Conservation (phyloP, 2,113 vertebrate genomes). For the Aphelocoma coerulescens region DNA sequence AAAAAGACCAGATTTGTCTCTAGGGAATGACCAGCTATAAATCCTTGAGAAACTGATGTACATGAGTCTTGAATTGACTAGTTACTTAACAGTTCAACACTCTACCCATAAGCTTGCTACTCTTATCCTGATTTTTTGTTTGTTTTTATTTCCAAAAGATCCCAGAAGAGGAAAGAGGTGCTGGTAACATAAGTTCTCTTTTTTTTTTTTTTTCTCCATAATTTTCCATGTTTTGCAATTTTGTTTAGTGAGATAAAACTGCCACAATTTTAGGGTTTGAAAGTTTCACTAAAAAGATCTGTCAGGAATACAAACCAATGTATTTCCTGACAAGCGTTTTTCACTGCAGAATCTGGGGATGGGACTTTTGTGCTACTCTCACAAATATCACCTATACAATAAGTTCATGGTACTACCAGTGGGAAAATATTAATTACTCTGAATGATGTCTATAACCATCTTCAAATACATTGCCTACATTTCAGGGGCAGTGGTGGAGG, state of each 20-base stretch:
- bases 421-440: not conserved
- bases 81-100: not conserved
- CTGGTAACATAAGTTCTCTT: not conserved
- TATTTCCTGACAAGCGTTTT: not conserved
- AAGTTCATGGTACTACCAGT: not conserved
- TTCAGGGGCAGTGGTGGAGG: not conserved
- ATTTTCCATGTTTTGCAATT: not conserved
- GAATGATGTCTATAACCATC: not conserved
- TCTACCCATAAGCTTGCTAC: not conserved
- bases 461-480: not conserved
- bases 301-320: not conserved
- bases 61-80: not conserved
- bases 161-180: not conserved
- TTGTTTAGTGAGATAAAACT: not conserved
- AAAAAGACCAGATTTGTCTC: not conserved
- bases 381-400: not conserved
- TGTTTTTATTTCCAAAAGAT: not conserved
- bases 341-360: not conserved
- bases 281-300: not conserved
- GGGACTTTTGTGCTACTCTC: not conserved
- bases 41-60: not conserved
- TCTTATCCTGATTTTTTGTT: not conserved
- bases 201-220: too few relatives aligned
- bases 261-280: not conserved
- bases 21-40: not conserved